Base-by-base conservation (phyloP, 2,888 invertebrate species). In the Malthinus seriepunctatus region DNA sequence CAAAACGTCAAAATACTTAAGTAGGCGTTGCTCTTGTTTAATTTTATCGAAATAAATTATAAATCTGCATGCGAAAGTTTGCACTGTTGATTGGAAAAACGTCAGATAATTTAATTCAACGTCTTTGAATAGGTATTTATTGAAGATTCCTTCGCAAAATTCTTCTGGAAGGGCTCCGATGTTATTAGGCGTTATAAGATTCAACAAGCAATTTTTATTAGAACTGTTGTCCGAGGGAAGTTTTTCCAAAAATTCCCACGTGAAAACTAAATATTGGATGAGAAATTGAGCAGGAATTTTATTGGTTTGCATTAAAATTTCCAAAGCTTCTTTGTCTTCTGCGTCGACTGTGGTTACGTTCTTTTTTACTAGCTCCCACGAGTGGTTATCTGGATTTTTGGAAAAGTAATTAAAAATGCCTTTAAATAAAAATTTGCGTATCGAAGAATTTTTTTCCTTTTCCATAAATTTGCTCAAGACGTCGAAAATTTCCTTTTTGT, bases 351-450 rank as follows among this genome's bases (percentile, higher is more conserved):
- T 12, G 1, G 31, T 46, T 12, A 60, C 32, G 39, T 39, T 56
- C 12, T 14, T 2, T 11, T 50, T 44, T 8, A 56, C 31, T 15
- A 61, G 35, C 8, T 56, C 49, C 56, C 56, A 61, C 11, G 46
- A 32, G 4, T 46, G 32, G 4, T 49, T 45, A 12, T 52, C 38
- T 14, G 48, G 56, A 35, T 56, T 61, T 39, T 32, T 44, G 5
- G 35, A 10, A 35, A 61, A 61, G 10, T 48, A 44, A 10, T 53
- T 53, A 23, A 53, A 61, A 8, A 33, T 15, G 5, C 35, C 33
- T 15, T 53, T 49, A 15, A 61, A 56, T 9, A 56, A 31, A 46
- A 44, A 38, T 15, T 52, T 56, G n/a, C 49, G 50, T 9, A 56
- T 32, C 1, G 52, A 49, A 1, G 42, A 31, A 51, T 60, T 51